phyloP scores from a whole-genome alignment of 1,140 invertebrate species.

The Apis laboriosa region DNA sequence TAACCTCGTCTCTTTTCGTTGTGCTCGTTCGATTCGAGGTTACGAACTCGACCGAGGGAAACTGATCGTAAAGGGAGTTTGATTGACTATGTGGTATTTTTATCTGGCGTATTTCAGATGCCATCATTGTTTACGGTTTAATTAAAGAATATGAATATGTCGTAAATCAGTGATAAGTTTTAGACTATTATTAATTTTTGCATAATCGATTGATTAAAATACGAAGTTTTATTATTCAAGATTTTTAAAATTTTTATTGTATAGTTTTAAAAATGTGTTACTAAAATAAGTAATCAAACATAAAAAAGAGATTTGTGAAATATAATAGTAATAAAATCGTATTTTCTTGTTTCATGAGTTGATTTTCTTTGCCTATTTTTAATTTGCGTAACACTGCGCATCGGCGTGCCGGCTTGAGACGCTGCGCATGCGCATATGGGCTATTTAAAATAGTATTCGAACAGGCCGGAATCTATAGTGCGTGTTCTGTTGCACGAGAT shows the following conservation, averaged over 20 bases:
- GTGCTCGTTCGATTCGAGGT: slow-evolving; percentile 30
- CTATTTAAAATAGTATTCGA: slow-evolving; percentile 57
- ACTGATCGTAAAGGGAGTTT: slow-evolving; percentile 8
- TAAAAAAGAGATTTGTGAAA: neutral
- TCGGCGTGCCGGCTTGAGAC: neutral
- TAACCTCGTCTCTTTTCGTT: neutral
- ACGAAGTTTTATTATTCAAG: neutral
- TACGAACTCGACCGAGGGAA: slow-evolving; percentile 19
- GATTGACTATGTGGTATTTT: neutral
- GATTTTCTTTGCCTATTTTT: slow-evolving; percentile 17
- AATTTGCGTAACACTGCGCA: slow-evolving; percentile 39
- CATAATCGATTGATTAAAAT: neutral
- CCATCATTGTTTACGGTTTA: too few relatives aligned
- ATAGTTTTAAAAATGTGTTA: neutral
- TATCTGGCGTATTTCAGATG: neutral
- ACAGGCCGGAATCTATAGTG: slow-evolving; percentile 51
- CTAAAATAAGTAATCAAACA: neutral
- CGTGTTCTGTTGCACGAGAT: slow-evolving; percentile 55
- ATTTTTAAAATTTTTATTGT: neutral
- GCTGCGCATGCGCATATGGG: slow-evolving; percentile 46
- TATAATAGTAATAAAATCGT: neutral
- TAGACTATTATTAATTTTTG: neutral
- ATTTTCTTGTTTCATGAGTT: neutral
- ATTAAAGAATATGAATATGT: too few relatives aligned
- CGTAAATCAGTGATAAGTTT: neutral